Base-by-base conservation (phyloP, 2,888 invertebrate species). In the Hyppa rectilinea region DNA sequence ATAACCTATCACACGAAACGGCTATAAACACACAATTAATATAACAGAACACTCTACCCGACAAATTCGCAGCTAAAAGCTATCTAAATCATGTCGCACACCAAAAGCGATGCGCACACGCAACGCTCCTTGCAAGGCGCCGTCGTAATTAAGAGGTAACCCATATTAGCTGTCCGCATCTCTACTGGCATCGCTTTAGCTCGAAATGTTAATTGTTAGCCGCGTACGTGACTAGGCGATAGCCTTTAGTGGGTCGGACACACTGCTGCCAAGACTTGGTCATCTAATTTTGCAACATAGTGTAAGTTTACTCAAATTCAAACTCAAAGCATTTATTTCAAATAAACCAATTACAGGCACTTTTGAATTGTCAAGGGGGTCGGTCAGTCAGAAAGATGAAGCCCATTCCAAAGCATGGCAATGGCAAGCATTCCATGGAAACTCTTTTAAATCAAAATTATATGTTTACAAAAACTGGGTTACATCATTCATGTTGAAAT, bases 81-180 rank as follows among this genome's bases (percentile, higher is more conserved):
- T 78, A 67, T 63, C 60, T 79, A 75, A 85, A 76, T 83, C 83
- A 72, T 60, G 80, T 79, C 53, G 31, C 82, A 56, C 71, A 67
- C 81, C 78, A 72, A 80, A 83, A 63, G 58, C 78, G 67, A 60
- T 2, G 65, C n/a, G 40, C 36, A 53, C 75, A 83, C 75, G 81
- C 80, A 83, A 60, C 52, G 23, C 59, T 45, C 82, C 72, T 67
- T 76, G 62, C 77, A 86, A 78, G 87, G 79, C 65, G 55, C 82
- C 83, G 75, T 20, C 77, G 65, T 84, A 83, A 87, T 87, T 82
- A 87, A 87, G 87, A 73, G 75, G 76, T 84, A 71, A 75, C 69
- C 87, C 85, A 87, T 87, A 87, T 87, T 87, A 82, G 88, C 70
- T 53, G 80, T 29, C 40, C 63, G 70, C 83, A 86, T 87, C 87